Evolutionary conservation across 2,797 vertebrate species (phyloP), one percentile per base, ranked within the genome.

Genomic region (Anableps anableps): DNA sequence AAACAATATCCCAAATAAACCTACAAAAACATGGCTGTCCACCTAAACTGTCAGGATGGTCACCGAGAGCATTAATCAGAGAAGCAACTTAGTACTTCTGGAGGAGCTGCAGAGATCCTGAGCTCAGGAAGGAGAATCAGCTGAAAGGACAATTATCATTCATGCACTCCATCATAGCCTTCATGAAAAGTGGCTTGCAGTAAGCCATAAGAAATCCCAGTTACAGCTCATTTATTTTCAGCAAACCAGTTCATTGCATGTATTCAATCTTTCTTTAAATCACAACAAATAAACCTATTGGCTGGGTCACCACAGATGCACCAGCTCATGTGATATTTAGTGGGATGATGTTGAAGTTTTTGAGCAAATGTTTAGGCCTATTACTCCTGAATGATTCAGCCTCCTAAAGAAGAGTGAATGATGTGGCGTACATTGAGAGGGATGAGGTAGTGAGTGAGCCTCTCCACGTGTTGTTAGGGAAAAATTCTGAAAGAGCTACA

Each of bases 341-440:
- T 41, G 34, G 16, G 31, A 76, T 41, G 23, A 53, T 58, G 3
- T 16, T n/a, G 23, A 53, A 41, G 73, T 75, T 79, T 83, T 75
- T 51, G 60, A 81, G 51, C 48, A 73, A 84, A 75, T 41, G 4
- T 48, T 81, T 29, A 14, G 74, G 73, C 64, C 79, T 72, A 70
- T 76, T 80, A 80, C 81, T 81, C 78, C n/a, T 9, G 21, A 68
- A 60, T 38, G n/a, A 78, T 71, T 78, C 74, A 68, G 76, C 76
- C 82, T 91, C 19, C 55, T 64, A 76, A 81, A 74, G 79, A 86
- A 83, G 75, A 85, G 60, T 77, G 80, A 91, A 88, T 91, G 93
- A 95, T 93, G 92, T 94, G 93, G 93, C 88, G 26, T 80, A 72
- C 76, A 4, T 34, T 88, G 85, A 77, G 80, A 83, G 75, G 85